Percentiles rank a stretch among this genome's conserved stretches.
phyloP scores from a whole-genome alignment of 2,888 invertebrate genomes.

The Eilema caniola region DNA sequence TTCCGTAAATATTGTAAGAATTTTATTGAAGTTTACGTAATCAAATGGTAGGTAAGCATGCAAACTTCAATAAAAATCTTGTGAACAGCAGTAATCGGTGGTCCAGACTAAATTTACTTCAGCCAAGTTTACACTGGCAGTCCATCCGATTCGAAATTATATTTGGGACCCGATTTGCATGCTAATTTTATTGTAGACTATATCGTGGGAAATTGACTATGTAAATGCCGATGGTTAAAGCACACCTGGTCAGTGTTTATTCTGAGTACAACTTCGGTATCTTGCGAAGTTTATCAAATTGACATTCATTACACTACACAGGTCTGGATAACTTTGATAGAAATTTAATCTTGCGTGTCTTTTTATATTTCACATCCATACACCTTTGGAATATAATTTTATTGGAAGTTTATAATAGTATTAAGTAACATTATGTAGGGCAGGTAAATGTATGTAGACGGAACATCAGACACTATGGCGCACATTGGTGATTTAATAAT shows the following conservation, averaged over 20 bases:
- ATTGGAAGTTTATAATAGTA: neutral
- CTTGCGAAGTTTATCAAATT: constrained; percentile 6
- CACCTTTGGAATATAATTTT: neutral
- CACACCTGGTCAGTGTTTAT: constrained; percentile 44
- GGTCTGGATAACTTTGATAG: neutral
- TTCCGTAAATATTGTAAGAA: neutral
- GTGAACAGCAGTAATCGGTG: constrained; percentile 71
- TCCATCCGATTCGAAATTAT: constrained; percentile 61
- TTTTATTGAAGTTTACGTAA: neutral
- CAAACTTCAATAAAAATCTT: constrained; percentile 71
- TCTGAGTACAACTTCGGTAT: neutral
- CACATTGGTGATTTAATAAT: too few species aligned
- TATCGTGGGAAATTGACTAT: constrained; percentile 60
- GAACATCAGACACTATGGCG: too few species aligned
- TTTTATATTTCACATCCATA: neutral
- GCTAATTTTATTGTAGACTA: constrained; percentile 69
- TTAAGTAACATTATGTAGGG: too few species aligned
- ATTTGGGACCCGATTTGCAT: constrained; percentile 67
- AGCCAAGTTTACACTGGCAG: constrained; percentile 57
- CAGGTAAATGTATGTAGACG: too few species aligned
- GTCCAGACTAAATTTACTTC: constrained; percentile 60
- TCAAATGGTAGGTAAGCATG: constrained; percentile 22
- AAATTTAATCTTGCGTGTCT: neutral
- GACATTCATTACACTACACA: neutral
- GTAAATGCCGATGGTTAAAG: constrained; percentile 50